These are phyloP conservation scores for Oreochromis spilurus DNA, from an alignment of 2,113 vertebrate species.

Conservation along the genomic window DNA sequence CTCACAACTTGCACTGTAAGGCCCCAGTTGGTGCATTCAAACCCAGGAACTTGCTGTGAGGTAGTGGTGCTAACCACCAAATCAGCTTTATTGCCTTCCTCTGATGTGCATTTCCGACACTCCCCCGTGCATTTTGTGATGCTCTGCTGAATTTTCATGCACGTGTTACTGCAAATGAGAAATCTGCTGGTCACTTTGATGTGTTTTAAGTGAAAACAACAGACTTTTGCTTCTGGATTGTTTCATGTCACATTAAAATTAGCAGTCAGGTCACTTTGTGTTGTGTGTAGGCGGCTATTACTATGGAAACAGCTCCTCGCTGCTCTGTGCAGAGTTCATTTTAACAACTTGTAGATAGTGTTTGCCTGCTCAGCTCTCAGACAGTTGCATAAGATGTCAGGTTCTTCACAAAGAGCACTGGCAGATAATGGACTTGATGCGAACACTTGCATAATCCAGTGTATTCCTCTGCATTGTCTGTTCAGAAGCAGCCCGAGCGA, in stretches of 20 bases:
- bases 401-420: neutral
- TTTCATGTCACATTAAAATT: neutral
- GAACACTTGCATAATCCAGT: neutral
- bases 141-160: neutral
- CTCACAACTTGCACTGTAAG: neutral
- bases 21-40: neutral
- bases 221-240: neutral
- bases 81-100: slow-evolving; percentile 25
- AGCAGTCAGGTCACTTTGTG: neutral
- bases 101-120: slow-evolving; percentile 61
- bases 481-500: neutral
- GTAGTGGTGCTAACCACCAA: neutral
- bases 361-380: neutral
- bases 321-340: neutral
- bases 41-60: neutral
- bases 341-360: neutral
- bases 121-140: slow-evolving; percentile 34
- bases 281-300: slow-evolving; percentile 7
- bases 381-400: neutral
- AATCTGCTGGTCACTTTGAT: neutral
- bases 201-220: neutral
- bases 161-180: neutral
- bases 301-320: slow-evolving; percentile 49
- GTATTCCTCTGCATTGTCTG: neutral
- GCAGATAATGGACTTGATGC: neutral